Percentiles rank a stretch among this genome's conserved stretches.
Conservation (phyloP, 2,797 vertebrate species). For the Clarias pachynema region DNA sequence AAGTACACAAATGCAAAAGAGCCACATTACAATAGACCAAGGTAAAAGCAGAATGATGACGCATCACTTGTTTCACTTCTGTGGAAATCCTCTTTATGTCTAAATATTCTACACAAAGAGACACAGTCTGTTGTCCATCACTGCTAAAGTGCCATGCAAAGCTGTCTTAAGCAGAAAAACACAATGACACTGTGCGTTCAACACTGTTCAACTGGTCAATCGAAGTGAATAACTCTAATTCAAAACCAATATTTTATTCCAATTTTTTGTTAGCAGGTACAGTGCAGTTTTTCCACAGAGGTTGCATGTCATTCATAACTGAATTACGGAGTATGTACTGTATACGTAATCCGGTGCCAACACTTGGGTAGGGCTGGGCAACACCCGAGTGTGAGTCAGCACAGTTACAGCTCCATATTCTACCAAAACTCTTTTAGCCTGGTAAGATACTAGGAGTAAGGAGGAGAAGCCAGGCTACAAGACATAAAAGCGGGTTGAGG, state of each 20-base stretch:
- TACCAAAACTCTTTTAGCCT: background rate
- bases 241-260: background rate
- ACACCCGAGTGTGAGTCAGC: constrained; percentile 32
- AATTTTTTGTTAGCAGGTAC: background rate
- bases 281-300: background rate
- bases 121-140: background rate
- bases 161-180: background rate
- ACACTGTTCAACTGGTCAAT: background rate
- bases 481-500: background rate
- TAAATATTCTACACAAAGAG: background rate
- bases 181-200: background rate
- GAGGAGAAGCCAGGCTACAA: background rate
- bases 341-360: background rate
- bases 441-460: background rate
- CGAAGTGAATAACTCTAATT: background rate
- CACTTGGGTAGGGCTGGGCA: constrained; percentile 16
- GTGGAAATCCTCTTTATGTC: background rate
- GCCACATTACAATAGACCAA: background rate
- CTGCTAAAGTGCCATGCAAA: background rate
- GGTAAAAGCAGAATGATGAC: background rate
- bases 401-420: background rate
- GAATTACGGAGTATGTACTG: background rate
- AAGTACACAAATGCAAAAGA: too few relatives aligned
- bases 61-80: background rate
- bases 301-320: background rate